Evolutionary conservation across 1,140 invertebrate genomes (phyloP).

Genomic region (Bactericera cockerelli): DNA sequence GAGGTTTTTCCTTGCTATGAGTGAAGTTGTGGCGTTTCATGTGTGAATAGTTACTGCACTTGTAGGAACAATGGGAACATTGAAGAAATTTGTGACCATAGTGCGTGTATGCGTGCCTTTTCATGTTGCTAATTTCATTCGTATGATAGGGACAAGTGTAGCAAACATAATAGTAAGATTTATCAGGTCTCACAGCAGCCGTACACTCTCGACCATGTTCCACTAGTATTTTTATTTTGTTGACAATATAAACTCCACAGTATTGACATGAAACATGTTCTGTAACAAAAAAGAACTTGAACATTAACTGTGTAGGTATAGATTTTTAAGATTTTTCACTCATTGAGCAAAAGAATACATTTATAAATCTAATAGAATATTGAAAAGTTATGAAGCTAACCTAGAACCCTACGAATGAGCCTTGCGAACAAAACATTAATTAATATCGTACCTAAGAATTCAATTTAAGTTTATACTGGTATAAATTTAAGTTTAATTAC

Average conservation of each 20-base stretch:
- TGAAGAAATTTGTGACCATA: background rate
- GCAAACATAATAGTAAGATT: background rate
- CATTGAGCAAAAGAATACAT: too few relatives aligned
- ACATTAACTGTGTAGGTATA: too few relatives aligned
- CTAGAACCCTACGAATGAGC: too few relatives aligned
- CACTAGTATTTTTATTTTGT: background rate
- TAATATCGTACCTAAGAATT: too few relatives aligned
- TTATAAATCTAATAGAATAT: too few relatives aligned
- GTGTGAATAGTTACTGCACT: background rate
- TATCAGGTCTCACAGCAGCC: background rate
- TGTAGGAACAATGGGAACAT: slow-evolving; percentile 11
- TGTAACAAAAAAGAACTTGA: background rate
- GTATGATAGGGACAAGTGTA: slow-evolving; percentile 3
- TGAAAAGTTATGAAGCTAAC: too few relatives aligned
- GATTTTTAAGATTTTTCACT: too few relatives aligned
- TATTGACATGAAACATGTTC: background rate
- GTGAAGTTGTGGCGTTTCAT: background rate
- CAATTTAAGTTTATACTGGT: too few relatives aligned
- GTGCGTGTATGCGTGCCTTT: background rate
- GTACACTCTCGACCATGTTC: background rate
- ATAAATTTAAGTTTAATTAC: too few relatives aligned
- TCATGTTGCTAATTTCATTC: background rate
- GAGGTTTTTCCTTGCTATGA: background rate
- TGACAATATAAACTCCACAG: background rate
- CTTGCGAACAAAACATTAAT: too few relatives aligned